Conservation (phyloP, 2,888 invertebrate genomes). For the Cremastinae sp. region DNA sequence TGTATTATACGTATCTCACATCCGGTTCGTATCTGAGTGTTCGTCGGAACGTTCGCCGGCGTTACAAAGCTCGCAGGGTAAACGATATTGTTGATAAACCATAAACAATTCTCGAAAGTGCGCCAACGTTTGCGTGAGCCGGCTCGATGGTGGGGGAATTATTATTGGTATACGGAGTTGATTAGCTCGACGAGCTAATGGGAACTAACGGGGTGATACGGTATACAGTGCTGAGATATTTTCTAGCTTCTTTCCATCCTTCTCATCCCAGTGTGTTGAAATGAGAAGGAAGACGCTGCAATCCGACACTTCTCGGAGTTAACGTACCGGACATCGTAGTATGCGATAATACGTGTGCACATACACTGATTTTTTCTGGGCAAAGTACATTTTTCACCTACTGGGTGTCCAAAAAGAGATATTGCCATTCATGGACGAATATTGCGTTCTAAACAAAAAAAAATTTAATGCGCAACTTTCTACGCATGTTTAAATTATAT, state of each 20-base stretch:
- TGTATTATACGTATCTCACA: too few relatives aligned
- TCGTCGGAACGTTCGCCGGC: too few relatives aligned
- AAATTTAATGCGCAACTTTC: too few relatives aligned
- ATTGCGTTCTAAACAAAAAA: too few relatives aligned
- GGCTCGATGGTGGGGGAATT: not conserved
- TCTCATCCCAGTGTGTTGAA: not conserved
- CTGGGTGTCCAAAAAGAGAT: too few relatives aligned
- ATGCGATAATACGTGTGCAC: not conserved
- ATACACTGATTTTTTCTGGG: not conserved
- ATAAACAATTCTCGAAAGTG: too few relatives aligned
- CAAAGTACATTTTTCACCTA: too few relatives aligned
- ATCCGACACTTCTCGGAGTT: constrained; percentile 52
- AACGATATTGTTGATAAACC: too few relatives aligned
- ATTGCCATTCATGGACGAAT: too few relatives aligned
- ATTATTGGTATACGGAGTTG: constrained; percentile 28
- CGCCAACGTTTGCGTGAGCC: not conserved
- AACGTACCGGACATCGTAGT: constrained; percentile 44
- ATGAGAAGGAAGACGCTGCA: constrained; percentile 8
- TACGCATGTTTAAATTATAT: too few relatives aligned
- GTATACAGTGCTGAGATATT: constrained; percentile 47
- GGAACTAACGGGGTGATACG: constrained; percentile 50
- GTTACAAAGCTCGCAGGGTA: too few relatives aligned
- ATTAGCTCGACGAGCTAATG: constrained; percentile 48
- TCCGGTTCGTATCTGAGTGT: too few relatives aligned
- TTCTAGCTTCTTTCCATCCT: not conserved